phyloP scores from a whole-genome alignment of 2,113 vertebrate species.

The Istiophorus platypterus region DNA sequence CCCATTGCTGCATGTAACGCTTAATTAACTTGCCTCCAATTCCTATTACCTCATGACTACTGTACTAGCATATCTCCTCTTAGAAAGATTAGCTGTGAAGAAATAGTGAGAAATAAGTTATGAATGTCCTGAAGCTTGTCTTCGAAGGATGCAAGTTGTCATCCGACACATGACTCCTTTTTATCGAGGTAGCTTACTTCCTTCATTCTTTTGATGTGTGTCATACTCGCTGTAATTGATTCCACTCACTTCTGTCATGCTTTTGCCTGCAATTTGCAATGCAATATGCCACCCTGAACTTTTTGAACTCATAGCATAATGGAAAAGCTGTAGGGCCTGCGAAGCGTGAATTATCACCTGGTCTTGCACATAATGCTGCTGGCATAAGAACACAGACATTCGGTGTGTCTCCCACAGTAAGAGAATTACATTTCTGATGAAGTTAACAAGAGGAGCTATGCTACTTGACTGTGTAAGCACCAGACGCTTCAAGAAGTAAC shows the following conservation, averaged over 20 bases:
- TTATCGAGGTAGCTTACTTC: conserved; percentile 74
- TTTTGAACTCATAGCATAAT: conserved; percentile 76
- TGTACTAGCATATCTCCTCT: conserved; percentile 46
- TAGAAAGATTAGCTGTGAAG: conserved; percentile 52
- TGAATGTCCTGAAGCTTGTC: conserved; percentile 67
- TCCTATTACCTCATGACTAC: conserved; percentile 42
- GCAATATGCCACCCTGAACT: conserved; percentile 77
- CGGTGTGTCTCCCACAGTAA: conserved; percentile 31
- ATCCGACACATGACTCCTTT: conserved; percentile 60
- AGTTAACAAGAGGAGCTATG: conserved; percentile 42
- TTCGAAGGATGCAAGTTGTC: conserved; percentile 73
- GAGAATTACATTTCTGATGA: conserved; percentile 58
- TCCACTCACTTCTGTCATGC: conserved; percentile 77
- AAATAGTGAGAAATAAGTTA: conserved; percentile 56
- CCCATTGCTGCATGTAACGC: conserved; percentile 36
- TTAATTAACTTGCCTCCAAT: conserved; percentile 69
- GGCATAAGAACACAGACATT: conserved; percentile 50
- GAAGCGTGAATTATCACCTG: conserved; percentile 79
- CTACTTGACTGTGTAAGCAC: conserved; percentile 33
- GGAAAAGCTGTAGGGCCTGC: conserved; percentile 71
- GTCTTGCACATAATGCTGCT: conserved; percentile 65
- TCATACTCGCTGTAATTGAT: conserved; percentile 80
- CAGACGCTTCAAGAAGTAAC: conserved; percentile 25
- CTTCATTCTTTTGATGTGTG: conserved; percentile 81
- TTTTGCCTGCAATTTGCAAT: conserved; percentile 77